Percentiles rank a stretch among this genome's conserved stretches.
These are phyloP conservation scores for Caenorhabditis tropicalis DNA, from an alignment of 1,140 invertebrate genomes.

Conservation along the genomic window DNA sequence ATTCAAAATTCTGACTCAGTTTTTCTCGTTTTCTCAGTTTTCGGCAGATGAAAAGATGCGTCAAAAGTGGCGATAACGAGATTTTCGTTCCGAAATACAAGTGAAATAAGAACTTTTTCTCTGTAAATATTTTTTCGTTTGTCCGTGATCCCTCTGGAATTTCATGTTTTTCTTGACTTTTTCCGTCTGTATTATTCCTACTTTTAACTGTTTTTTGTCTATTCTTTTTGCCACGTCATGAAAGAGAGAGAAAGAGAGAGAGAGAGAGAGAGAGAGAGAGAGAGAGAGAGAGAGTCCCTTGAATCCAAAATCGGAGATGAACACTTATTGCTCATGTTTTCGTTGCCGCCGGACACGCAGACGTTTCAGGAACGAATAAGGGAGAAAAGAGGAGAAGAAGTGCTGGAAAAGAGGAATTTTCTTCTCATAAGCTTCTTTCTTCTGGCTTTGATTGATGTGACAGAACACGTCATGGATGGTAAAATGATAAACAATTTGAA, in stretches of 20 bases:
- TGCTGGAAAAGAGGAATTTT: not conserved
- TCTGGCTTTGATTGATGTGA: slow-evolving; percentile 33
- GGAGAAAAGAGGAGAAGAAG: not conserved
- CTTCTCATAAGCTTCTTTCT: slow-evolving; percentile 19
- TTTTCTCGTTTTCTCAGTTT: not conserved
- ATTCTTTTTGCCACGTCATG: not conserved
- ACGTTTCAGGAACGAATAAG: not conserved
- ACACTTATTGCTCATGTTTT: slow-evolving; percentile 23
- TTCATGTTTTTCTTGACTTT: not conserved
- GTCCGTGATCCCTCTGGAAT: not conserved
- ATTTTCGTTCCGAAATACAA: not conserved
- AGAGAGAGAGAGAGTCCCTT: not conserved
- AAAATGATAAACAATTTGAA: not conserved
- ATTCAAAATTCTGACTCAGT: not conserved
- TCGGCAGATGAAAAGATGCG: slow-evolving; percentile 1
- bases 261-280: not conserved
- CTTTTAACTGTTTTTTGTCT: not conserved
- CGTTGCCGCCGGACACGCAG: slow-evolving; percentile 12
- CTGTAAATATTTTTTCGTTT: not conserved
- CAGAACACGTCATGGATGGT: slow-evolving; percentile 20
- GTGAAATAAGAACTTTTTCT: slow-evolving; percentile 20
- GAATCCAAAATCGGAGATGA: slow-evolving; percentile 5
- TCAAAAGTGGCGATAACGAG: slow-evolving; percentile 14
- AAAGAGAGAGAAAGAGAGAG: not conserved
- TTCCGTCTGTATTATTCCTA: not conserved